Conservation (phyloP, 2,113 vertebrate genomes). For the Hemicordylus capensis region DNA sequence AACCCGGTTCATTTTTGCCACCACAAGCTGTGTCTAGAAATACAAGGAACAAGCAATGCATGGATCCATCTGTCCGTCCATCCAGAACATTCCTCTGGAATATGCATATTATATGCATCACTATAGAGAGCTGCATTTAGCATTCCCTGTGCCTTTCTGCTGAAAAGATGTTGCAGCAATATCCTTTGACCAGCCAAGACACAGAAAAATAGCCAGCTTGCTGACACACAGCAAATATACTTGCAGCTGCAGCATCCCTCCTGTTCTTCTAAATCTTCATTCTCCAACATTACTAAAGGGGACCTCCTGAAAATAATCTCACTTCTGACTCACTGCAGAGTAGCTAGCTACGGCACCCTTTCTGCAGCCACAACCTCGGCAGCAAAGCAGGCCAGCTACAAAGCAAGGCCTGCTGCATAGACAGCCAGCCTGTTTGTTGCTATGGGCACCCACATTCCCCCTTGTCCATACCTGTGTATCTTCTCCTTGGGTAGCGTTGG, state of each 20-base stretch:
- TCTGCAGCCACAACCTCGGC: slow-evolving; percentile 54
- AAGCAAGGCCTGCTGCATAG: slow-evolving; percentile 30
- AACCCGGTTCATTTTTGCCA: slow-evolving; percentile 27
- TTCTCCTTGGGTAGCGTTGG: slow-evolving; percentile 13
- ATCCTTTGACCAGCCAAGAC: slow-evolving; percentile 57
- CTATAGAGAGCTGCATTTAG: slow-evolving; percentile 42
- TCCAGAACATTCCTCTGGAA: slow-evolving; percentile 27
- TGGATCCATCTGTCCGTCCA: too few species aligned
- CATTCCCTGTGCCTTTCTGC: slow-evolving; percentile 25
- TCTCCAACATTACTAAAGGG: slow-evolving; percentile 25
- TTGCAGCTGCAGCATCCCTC: slow-evolving; percentile 28
- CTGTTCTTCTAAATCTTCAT: slow-evolving; percentile 33
- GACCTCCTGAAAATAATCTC: slow-evolving; percentile 46
- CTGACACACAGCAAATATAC: background rate
- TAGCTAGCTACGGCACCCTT: slow-evolving; percentile 47
- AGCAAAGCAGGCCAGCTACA: slow-evolving; percentile 28
- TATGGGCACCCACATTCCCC: slow-evolving; percentile 10
- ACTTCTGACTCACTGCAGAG: slow-evolving; percentile 30
- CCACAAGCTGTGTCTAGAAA: background rate
- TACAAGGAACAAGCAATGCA: slow-evolving; percentile 50
- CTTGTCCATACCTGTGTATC: slow-evolving; percentile 53
- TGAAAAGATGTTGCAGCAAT: slow-evolving; percentile 72
- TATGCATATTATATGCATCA: slow-evolving; percentile 8
- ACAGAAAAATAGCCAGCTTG: slow-evolving; percentile 35
- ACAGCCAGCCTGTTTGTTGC: slow-evolving; percentile 33